These are phyloP conservation scores for Melanotaenia nigrans DNA, from an alignment of 2,797 vertebrate genomes.

Conservation along the genomic window DNA sequence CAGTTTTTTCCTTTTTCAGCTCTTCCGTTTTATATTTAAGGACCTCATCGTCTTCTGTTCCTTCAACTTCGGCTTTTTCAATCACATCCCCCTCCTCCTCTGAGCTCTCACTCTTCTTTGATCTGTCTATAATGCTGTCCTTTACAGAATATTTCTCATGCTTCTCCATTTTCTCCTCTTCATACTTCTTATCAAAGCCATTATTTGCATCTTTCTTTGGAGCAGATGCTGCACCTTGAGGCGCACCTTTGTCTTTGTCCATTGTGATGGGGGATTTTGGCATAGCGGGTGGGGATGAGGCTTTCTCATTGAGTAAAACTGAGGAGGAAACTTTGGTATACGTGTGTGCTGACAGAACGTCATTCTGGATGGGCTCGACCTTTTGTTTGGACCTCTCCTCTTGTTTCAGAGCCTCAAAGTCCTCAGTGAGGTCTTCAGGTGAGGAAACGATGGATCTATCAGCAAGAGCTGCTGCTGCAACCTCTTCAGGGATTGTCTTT, in stretches of 20 bases:
- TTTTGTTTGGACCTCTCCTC: constrained; percentile 77
- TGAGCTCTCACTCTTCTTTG: constrained; percentile 84
- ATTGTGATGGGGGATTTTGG: constrained; percentile 57
- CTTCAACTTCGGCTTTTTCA: constrained; percentile 94
- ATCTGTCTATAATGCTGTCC: constrained; percentile 76
- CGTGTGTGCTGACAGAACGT: constrained; percentile 48
- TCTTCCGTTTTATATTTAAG: constrained; percentile 84
- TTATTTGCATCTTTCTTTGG: constrained; percentile 67
- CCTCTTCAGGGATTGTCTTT: constrained; percentile 68
- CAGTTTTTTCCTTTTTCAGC: constrained; percentile 72
- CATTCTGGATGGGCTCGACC: constrained; percentile 58
- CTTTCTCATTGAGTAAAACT: constrained; percentile 74
- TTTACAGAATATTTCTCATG: constrained; percentile 68
- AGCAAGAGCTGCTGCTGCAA: constrained; percentile 74
- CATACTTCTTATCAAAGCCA: constrained; percentile 81
- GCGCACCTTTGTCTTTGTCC: constrained; percentile 58
- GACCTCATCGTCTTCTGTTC: constrained; percentile 88
- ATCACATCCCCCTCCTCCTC: constrained; percentile 91
- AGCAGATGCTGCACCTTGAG: constrained; percentile 70
- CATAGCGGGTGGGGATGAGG: constrained; percentile 60
- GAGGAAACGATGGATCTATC: constrained; percentile 90
- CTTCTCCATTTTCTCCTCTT: constrained; percentile 81
- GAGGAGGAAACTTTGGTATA: constrained; percentile 70
- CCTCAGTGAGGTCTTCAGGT: constrained; percentile 96
- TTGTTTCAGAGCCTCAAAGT: constrained; percentile 92